These are phyloP conservation scores for Cichlasoma orientale DNA, from an alignment of 2,797 vertebrate species.

Conservation along the genomic window DNA sequence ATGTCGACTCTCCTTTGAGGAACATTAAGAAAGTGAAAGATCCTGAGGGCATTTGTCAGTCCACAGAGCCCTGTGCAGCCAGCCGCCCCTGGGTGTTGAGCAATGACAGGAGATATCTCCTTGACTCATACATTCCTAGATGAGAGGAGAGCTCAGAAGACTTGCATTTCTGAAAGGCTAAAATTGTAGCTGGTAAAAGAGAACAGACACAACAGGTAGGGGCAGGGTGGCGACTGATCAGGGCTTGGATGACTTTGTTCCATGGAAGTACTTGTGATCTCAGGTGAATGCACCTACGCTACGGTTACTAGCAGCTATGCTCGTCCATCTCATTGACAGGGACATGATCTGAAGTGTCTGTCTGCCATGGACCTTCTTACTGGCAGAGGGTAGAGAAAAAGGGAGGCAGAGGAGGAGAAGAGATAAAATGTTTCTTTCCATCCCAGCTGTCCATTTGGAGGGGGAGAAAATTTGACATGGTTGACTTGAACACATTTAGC, in stretches of 20 bases:
- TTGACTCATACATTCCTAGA: conserved; percentile 67
- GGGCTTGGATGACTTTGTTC: conserved; percentile 66
- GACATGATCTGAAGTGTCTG: conserved; percentile 51
- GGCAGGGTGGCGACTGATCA: conserved; percentile 65
- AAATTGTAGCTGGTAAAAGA: conserved; percentile 55
- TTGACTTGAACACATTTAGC: conserved; percentile 85
- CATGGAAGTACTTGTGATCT: conserved; percentile 65
- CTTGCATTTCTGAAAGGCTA: conserved; percentile 55
- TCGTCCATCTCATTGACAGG: conserved; percentile 43
- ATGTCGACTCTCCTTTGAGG: conserved; percentile 63
- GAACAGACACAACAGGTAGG: conserved; percentile 74
- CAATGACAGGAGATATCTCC: conserved; percentile 74
- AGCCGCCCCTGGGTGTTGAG: conserved; percentile 64
- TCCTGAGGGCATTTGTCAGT: conserved; percentile 74
- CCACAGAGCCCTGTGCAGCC: conserved; percentile 53
- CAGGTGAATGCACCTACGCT: conserved; percentile 68
- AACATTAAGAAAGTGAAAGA: conserved; percentile 73
- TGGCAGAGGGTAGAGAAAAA: conserved; percentile 26
- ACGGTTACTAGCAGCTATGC: conserved; percentile 51
- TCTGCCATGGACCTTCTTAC: conserved; percentile 44
- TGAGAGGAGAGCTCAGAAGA: conserved; percentile 68
- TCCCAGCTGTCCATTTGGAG: conserved; percentile 75
- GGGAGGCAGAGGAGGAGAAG: conserved; percentile 24
- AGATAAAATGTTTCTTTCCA: conserved; percentile 58
- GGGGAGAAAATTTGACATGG: conserved; percentile 80